Percentiles rank a stretch among this genome's conserved stretches.
Evolutionary conservation across 2,888 invertebrate species (phyloP).

Genomic region (Trissolcus japonicus): DNA sequence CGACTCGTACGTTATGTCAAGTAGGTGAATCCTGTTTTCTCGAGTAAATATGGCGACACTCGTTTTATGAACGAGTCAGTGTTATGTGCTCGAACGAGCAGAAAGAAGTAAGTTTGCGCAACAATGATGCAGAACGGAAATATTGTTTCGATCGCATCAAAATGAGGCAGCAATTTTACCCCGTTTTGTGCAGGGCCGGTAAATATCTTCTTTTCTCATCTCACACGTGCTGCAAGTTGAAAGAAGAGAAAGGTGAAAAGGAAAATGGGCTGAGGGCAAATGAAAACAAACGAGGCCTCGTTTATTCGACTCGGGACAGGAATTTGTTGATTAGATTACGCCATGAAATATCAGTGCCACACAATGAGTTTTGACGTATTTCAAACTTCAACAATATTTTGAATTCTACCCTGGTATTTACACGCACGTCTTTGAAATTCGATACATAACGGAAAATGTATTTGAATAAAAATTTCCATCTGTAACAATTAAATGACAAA

Average conservation of each 20-base stretch:
- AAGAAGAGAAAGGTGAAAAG: slow-evolving; percentile 1
- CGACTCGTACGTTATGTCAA: slow-evolving; percentile 34
- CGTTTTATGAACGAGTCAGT: slow-evolving; percentile 55
- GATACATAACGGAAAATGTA: no score
- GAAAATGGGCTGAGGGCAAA: background rate
- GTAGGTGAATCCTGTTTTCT: slow-evolving; percentile 59
- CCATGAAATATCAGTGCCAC: no score
- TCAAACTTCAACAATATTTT: no score
- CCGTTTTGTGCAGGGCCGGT: background rate
- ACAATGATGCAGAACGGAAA: slow-evolving; percentile 56
- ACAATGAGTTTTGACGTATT: no score
- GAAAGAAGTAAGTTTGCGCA: slow-evolving; percentile 52
- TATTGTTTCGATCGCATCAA: slow-evolving; percentile 56
- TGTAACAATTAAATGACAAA: no score
- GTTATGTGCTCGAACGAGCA: slow-evolving; percentile 49
- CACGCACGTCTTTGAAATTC: no score
- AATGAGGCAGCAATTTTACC: slow-evolving; percentile 36
- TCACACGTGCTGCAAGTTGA: background rate
- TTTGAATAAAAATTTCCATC: no score
- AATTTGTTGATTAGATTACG: no score
- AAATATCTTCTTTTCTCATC: slow-evolving; percentile 8
- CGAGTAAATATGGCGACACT: slow-evolving; percentile 58
- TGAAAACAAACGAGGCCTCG: no score
- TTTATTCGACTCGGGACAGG: no score
- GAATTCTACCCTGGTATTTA: no score